Evolutionary conservation across 2,113 vertebrate genomes (phyloP).

Genomic region (Neolamprologus falcicula): DNA sequence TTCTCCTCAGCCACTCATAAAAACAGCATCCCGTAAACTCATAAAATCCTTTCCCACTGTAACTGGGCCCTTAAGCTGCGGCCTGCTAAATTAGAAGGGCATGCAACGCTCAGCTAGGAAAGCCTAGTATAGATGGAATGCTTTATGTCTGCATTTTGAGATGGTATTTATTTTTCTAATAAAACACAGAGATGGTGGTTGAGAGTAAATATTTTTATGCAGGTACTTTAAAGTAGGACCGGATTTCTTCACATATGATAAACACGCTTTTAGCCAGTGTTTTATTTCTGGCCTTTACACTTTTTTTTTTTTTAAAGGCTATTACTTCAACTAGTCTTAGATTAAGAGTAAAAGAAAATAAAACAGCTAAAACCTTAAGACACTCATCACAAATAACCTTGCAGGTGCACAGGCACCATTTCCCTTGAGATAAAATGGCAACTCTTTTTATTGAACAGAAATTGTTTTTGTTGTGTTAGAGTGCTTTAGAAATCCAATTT

Average conservation of each 20-base stretch:
- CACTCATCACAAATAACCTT: not conserved
- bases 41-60: conserved; percentile 57
- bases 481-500: not conserved
- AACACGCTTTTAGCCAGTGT: not conserved
- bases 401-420: not conserved
- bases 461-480: not conserved
- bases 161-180: not conserved
- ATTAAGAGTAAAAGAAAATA: not conserved
- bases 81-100: conserved; percentile 49
- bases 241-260: not conserved
- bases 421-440: not conserved
- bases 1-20: conserved; percentile 64
- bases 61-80: conserved; percentile 45
- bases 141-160: not conserved
- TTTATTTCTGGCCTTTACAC: not conserved
- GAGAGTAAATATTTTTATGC: not conserved
- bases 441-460: not conserved
- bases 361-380: not conserved
- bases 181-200: not conserved
- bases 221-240: not conserved
- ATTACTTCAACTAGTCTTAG: not conserved
- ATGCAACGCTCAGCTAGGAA: not conserved
- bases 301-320: not conserved
- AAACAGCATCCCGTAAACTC: conserved; percentile 67
- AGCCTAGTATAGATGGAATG: conserved; percentile 1